A percentile compares a stretch with the other conserved stretches of the same genome.
These are phyloP conservation scores for Scaptomyza graminum DNA, from an alignment of 1,140 invertebrate genomes.

Conservation along the genomic window DNA sequence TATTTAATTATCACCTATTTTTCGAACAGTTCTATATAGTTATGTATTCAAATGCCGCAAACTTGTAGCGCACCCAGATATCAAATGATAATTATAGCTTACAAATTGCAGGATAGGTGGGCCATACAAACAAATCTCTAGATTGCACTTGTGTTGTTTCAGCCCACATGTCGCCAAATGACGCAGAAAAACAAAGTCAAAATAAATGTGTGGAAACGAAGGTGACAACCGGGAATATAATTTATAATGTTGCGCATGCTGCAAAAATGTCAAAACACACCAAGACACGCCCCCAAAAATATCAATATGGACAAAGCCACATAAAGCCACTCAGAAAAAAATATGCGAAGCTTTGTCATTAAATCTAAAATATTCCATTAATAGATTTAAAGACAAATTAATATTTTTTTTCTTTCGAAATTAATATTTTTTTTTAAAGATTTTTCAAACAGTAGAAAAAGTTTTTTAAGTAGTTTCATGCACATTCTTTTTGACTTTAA, in stretches of 20 bases:
- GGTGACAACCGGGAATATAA: constrained; percentile 78
- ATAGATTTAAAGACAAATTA: too few relatives aligned
- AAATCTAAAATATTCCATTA: too few relatives aligned
- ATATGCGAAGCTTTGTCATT: too few relatives aligned
- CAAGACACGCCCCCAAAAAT: constrained; percentile 55
- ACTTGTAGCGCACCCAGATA: constrained; percentile 43
- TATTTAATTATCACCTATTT: constrained; percentile 42
- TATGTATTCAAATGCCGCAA: constrained; percentile 10
- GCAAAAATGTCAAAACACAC: constrained; percentile 71
- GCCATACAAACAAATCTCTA: constrained; percentile 51
- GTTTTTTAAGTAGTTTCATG: too few relatives aligned
- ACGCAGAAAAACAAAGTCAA: background rate
- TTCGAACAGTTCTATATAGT: constrained; percentile 8
- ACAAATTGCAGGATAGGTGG: constrained; percentile 65
- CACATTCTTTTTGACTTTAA: too few relatives aligned
- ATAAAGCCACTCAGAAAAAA: background rate
- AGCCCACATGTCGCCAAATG: constrained; percentile 66
- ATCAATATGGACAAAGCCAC: background rate
- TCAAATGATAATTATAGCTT: constrained; percentile 55
- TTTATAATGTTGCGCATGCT: constrained; percentile 71
- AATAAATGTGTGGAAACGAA: constrained; percentile 43
- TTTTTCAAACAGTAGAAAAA: too few relatives aligned
- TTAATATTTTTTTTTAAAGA: too few relatives aligned
- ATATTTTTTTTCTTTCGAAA: too few relatives aligned
- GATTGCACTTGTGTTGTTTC: constrained; percentile 70